Base-by-base conservation (phyloP, 2,888 invertebrate genomes). In the Petrophora chlorosata region DNA sequence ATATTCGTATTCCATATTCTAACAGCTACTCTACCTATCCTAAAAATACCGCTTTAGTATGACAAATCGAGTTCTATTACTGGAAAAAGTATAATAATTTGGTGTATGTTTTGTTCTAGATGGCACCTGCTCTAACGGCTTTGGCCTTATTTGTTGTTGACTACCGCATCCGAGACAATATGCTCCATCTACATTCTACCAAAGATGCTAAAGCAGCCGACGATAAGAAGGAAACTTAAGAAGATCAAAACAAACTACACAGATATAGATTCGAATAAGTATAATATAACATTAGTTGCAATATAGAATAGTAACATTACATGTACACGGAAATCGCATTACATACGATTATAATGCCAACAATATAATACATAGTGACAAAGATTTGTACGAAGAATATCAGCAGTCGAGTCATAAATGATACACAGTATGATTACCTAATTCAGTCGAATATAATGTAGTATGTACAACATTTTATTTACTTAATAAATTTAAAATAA, bases 341-440 rank as follows among this genome's bases (percentile, higher is more conserved):
- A 73, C 52, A 83, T 82, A 78, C 82, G 77, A 73, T 76, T 54
- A 54, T 68, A 75, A 67, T 70, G 69, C 73, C 70, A 79, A 80
- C 76, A 79, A 76, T 79, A 34, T 34, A 65, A 65, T 75, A 77
- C 68, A 77, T 67, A 79, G 69, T 76, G 73, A 76, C 68, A 73
- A 70, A 77, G 67, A 77, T 84, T 85, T 85, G 85, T 85, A 84
- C 84, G 82, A 80, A 82, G 81, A 79, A 79, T 79, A 80, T 76
- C 69, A 75, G 78, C 72, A 81, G 76, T 80, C 70, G 67, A 69
- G 61, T 70, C 69, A 67, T 65, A 66, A 62, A 65, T 63, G 64
- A 67, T 71, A 70, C 62, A 67, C 61, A 63, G 55, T 65, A 62
- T 65, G 70, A 66, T 67, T 72, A 74, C 45, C 67, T 76, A 72